Evolutionary conservation across 2,113 vertebrate genomes (phyloP).

Genomic region (Percina caprodes): DNA sequence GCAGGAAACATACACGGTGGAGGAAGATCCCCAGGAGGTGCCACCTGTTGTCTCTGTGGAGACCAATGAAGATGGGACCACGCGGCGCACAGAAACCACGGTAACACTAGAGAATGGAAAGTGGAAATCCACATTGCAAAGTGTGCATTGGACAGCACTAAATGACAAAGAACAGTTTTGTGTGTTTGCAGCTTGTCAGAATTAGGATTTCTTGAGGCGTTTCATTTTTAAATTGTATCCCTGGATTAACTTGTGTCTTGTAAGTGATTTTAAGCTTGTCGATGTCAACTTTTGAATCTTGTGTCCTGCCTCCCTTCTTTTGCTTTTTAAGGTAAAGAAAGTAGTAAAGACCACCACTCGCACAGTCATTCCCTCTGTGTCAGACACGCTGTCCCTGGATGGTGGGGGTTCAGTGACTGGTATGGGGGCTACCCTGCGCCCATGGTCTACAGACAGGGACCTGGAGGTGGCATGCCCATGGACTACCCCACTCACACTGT

Average conservation of each 20-base stretch:
- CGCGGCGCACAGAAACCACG: conserved; percentile 92
- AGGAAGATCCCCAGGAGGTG: conserved; percentile 89
- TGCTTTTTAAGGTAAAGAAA: conserved; percentile 89
- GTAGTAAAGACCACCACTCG: conserved; percentile 93
- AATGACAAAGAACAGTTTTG: background rate
- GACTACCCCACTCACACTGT: conserved; percentile 92
- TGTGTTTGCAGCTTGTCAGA: background rate
- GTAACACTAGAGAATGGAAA: conserved; percentile 70
- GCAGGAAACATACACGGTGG: conserved; percentile 89
- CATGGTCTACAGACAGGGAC: conserved; percentile 86
- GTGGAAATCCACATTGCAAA: background rate
- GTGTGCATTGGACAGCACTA: background rate
- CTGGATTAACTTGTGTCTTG: background rate
- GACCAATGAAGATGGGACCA: conserved; percentile 91
- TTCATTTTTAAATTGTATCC: background rate
- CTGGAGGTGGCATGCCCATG: conserved; percentile 70
- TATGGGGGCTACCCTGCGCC: conserved; percentile 86
- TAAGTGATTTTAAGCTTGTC: background rate
- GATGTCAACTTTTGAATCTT: background rate
- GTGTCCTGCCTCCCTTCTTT: background rate
- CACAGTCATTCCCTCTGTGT: conserved; percentile 87
- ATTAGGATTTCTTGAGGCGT: background rate
- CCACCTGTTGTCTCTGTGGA: conserved; percentile 90
- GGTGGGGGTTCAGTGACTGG: conserved; percentile 83
- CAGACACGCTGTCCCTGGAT: conserved; percentile 84